Base-by-base conservation (phyloP, 2,888 invertebrate species). In the Acanthosepion esculentum region DNA sequence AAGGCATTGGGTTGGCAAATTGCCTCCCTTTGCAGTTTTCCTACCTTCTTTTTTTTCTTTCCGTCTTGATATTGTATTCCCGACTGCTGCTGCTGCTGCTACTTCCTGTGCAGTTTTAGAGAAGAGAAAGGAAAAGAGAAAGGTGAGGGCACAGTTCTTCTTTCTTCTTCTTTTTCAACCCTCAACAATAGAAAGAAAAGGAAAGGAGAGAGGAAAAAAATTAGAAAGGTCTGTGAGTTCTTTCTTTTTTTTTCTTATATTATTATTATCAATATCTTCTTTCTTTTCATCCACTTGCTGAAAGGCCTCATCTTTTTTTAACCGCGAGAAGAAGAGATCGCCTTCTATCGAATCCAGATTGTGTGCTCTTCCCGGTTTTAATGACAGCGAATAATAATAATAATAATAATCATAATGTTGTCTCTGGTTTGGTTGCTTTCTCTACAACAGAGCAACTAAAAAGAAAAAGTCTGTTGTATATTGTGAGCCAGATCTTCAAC, bases 41-140 rank as follows among this genome's bases (percentile, higher is more conserved):
- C n/a, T 33, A 12, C 15, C 78, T 33, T 78, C n/a, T 33, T 78
- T 78, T 78, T 78, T 78, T 78, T 78, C n/a, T 78, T 78, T 78
- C n/a, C 15, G 78, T 29, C 78, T 78, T n/a, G n/a, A n/a, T 78
- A n/a, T 78, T 78, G 78, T n/a, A 78, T n/a, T 78, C n/a, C n/a
- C 78, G 59, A 59, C 78, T n/a, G 33, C 78, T 78, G 78, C 78
- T 78, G 78, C 78, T 78, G 78, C 78, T 78, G 78, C 78, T 33
- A 78, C 78, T 78, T 78, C 78, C 78, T 78, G 78, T 78, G 7
- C 55, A 55, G 55, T 59, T 78, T 78, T 78, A 78, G 78, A 78
- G 78, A 78, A 78, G 78, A 78, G 78, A 78, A 78, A 78, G 78
- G 78, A 78, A 78, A 78, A 78, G 33, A 33, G 33, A 78, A n/a